A percentile compares a stretch with the other conserved stretches of the same genome.
phyloP scores from a whole-genome alignment of 2,888 invertebrate genomes.

The Ommatoiulus sabulosus region DNA sequence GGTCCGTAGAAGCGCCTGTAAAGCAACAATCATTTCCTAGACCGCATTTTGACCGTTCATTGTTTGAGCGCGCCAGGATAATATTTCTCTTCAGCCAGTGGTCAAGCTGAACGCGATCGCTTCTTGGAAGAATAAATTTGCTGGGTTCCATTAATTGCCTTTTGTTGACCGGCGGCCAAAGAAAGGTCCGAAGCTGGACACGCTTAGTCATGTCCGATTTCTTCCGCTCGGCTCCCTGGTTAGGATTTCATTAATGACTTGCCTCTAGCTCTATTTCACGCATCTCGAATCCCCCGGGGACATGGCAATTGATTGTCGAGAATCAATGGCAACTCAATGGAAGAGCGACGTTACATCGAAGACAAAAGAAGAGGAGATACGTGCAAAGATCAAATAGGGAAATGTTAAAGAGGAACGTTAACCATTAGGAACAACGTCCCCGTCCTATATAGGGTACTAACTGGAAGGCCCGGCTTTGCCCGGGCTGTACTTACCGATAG shows the following conservation, averaged over 20 bases:
- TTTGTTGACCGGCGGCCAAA: background rate
- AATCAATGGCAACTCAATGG: background rate
- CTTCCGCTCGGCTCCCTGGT: background rate
- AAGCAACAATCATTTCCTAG: too few species aligned
- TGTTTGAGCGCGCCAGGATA: too few species aligned
- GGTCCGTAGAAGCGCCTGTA: too few species aligned
- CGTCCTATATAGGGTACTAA: too few species aligned
- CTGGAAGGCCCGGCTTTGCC: too few species aligned
- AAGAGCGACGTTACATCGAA: background rate
- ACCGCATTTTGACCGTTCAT: too few species aligned
- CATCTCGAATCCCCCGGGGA: background rate
- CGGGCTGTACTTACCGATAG: too few species aligned
- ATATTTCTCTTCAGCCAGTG: too few species aligned
- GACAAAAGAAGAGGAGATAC: too few species aligned
- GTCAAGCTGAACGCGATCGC: background rate
- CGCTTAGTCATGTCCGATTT: background rate
- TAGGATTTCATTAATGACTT: conserved; percentile 20
- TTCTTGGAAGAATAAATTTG: background rate
- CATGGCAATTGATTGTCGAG: background rate
- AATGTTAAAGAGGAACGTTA: too few species aligned
- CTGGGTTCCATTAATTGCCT: background rate
- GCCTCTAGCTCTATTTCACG: background rate
- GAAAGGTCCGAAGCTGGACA: background rate
- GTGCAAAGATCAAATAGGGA: too few species aligned
- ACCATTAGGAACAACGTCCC: too few species aligned